Evolutionary conservation across 2,113 vertebrate genomes (phyloP).

Genomic region (human (Homo sapiens)): DNA sequence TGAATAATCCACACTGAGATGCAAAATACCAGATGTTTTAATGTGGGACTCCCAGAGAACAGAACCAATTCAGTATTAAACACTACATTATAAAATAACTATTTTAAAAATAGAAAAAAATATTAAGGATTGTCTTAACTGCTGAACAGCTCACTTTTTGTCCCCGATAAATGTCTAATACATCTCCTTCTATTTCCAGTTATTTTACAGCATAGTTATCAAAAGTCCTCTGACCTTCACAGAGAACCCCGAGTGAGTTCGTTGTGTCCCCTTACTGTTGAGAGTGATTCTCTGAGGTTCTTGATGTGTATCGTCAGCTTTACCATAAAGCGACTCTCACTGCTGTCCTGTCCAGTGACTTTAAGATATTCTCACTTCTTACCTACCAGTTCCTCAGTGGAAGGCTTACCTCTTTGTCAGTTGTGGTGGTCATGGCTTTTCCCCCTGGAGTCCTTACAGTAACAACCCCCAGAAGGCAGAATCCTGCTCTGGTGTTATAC

Average conservation of each 20-base stretch:
- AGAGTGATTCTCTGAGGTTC: not conserved
- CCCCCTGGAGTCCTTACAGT: not conserved
- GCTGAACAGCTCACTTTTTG: slow-evolving; percentile 89
- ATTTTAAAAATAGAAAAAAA: slow-evolving; percentile 61
- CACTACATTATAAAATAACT: slow-evolving; percentile 80
- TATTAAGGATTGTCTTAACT: slow-evolving; percentile 81
- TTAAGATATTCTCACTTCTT: not conserved
- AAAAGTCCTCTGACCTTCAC: slow-evolving; percentile 91
- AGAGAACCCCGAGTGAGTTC: slow-evolving; percentile 92
- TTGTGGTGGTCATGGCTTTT: not conserved
- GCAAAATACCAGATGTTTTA: not conserved
- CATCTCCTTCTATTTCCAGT: slow-evolving; percentile 92
- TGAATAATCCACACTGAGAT: not conserved
- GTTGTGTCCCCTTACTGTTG: slow-evolving; percentile 85
- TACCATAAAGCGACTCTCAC: not conserved
- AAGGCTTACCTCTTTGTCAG: not conserved
- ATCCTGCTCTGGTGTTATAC: not conserved
- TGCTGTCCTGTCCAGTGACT: not conserved
- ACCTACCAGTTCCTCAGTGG: not conserved
- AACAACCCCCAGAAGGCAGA: not conserved
- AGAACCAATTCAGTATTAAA: slow-evolving; percentile 76
- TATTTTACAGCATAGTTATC: slow-evolving; percentile 94
- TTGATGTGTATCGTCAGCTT: not conserved
- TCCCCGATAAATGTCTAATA: slow-evolving; percentile 95
- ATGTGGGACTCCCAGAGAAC: not conserved